Conservation (phyloP, 2,113 vertebrate species). For the Eonycteris spelaea region DNA sequence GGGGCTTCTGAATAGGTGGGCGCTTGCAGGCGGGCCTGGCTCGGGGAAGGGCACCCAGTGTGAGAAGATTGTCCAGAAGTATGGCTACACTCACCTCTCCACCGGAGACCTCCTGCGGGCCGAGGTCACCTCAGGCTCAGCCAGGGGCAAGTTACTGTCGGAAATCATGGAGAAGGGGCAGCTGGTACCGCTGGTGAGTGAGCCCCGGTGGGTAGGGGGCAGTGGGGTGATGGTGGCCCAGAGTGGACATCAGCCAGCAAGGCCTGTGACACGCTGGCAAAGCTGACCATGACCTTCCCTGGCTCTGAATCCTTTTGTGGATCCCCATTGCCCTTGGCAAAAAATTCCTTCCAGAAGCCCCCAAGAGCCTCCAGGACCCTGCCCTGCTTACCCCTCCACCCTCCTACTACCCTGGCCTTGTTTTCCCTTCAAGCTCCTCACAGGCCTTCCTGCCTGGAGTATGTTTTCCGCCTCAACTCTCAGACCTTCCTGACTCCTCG, state of each 20-base stretch:
- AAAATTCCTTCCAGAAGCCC: not conserved
- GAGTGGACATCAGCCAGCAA: not conserved
- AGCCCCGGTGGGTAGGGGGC: rapidly evolving
- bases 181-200: conserved; percentile 94
- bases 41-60: conserved; percentile 98
- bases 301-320: not conserved
- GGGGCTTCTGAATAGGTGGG: not conserved
- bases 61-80: conserved; percentile 94
- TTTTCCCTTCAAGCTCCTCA: not conserved
- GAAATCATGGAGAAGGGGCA: conserved; percentile 99
- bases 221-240: not conserved
- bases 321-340: not conserved
- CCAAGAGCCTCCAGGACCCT: not conserved
- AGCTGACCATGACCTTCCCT: not conserved
- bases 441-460: not conserved
- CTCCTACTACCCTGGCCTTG: not conserved
- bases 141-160: conserved; percentile 93
- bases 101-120: conserved; percentile 95
- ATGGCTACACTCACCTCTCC: conserved; percentile 98
- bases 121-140: conserved; percentile 93
- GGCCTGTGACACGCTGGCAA: not conserved
- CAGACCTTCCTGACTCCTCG: not conserved
- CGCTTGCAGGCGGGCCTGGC: conserved; percentile 92
- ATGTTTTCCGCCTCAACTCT: not conserved
- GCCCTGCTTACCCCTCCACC: not conserved